Percentiles rank a stretch among this genome's conserved stretches.
Conservation (phyloP, 2,113 vertebrate species). For the Stictonetta naevosa region DNA sequence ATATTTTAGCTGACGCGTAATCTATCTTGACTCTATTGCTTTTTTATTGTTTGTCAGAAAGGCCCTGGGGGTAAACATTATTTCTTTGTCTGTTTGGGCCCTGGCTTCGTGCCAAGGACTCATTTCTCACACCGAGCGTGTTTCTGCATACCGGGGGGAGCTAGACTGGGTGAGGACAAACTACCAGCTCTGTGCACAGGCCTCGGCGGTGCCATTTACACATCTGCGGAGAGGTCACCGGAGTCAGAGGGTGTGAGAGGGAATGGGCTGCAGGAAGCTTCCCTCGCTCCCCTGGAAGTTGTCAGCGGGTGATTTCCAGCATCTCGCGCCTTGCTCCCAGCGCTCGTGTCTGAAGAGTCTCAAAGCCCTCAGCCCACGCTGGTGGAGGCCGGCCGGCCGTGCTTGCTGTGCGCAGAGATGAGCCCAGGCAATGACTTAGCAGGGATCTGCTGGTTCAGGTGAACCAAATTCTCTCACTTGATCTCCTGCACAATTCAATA, state of each 20-base stretch:
- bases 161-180: conserved; percentile 59
- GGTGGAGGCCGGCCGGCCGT: neutral
- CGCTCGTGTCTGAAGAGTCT: neutral
- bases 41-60: conserved; percentile 79
- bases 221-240: conserved; percentile 40
- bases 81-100: conserved; percentile 80
- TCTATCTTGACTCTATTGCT: conserved; percentile 81
- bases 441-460: conserved; percentile 12
- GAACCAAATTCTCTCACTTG: neutral
- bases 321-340: conserved; percentile 28
- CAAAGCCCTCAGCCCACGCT: neutral
- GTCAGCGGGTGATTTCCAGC: neutral
- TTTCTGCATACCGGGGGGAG: conserved; percentile 76
- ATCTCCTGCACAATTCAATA: neutral
- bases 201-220: conserved; percentile 61
- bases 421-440: neutral
- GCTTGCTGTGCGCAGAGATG: neutral
- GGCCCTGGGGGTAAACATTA: conserved; percentile 80
- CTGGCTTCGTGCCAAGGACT: conserved; percentile 77
- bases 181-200: conserved; percentile 53
- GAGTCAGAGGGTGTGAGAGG: conserved; percentile 21
- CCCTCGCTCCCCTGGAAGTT: conserved; percentile 12
- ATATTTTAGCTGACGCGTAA: conserved; percentile 83
- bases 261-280: conserved; percentile 38
- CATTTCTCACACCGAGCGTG: conserved; percentile 80